These are phyloP conservation scores for Sminthurinus aureus DNA, from an alignment of 2,888 invertebrate species.

Conservation along the genomic window DNA sequence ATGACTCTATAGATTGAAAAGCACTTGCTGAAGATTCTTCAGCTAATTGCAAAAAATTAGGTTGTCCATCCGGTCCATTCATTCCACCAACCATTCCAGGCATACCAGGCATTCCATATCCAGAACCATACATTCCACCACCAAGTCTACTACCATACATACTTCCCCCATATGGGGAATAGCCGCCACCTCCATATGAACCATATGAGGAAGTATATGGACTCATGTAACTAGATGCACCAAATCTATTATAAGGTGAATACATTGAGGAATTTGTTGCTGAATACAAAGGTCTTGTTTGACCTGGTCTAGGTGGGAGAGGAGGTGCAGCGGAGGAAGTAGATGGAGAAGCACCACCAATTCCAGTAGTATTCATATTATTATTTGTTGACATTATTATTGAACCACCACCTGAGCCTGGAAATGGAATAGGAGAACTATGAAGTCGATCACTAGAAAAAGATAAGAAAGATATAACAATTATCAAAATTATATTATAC, in stretches of 20 bases:
- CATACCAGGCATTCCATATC: conserved; percentile 18
- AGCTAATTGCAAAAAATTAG: conserved; percentile 79
- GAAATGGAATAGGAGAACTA: conserved; percentile 53
- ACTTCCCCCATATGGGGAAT: conserved; percentile 1
- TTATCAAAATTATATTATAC: too few species aligned
- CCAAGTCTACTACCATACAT: conserved; percentile 3
- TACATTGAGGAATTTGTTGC: conserved; percentile 32
- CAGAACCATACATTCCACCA: background rate
- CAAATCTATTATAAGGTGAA: conserved; percentile 6
- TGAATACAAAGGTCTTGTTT: conserved; percentile 51
- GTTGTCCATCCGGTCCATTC: conserved; percentile 51
- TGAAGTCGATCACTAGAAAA: conserved; percentile 54
- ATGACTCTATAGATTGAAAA: conserved; percentile 92
- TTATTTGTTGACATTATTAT: conserved; percentile 3
- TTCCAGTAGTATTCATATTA: background rate
- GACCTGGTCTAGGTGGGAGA: conserved; percentile 56
- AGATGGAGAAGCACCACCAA: too few species aligned
- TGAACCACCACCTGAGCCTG: conserved; percentile 44
- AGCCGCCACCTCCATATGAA: conserved; percentile 37
- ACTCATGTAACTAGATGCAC: conserved; percentile 35
- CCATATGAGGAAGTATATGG: conserved; percentile 29
- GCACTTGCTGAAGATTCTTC: conserved; percentile 92
- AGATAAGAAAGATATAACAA: background rate
- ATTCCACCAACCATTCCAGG: conserved; percentile 31
- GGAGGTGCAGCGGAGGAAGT: conserved; percentile 46